phyloP scores from a whole-genome alignment of 2,113 vertebrate species.

The Eira barbara region DNA sequence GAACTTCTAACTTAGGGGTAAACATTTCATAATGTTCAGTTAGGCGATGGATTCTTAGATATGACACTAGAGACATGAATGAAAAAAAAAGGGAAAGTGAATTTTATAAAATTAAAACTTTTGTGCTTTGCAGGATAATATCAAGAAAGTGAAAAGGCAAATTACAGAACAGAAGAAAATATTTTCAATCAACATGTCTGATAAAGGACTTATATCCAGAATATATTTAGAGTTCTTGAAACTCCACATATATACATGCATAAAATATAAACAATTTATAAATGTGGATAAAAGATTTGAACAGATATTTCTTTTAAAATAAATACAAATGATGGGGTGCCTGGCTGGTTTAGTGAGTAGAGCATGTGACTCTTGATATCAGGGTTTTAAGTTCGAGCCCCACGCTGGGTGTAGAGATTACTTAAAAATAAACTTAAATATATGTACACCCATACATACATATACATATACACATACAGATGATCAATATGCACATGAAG shows the following conservation, averaged over 20 bases:
- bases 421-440: neutral
- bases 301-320: neutral
- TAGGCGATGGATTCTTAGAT: neutral
- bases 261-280: neutral
- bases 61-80: neutral
- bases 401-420: neutral
- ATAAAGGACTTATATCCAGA: neutral
- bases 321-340: neutral
- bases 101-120: neutral
- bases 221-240: neutral
- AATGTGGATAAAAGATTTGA: neutral
- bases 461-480: neutral
- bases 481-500: neutral
- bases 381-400: neutral
- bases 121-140: neutral
- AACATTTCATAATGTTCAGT: neutral
- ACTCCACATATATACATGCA: too few relatives aligned
- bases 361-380: neutral
- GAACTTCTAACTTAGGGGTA: neutral
- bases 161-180: neutral
- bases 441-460: too few relatives aligned
- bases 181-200: neutral
- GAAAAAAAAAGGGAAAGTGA: neutral
- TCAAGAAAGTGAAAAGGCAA: neutral
- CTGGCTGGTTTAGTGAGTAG: neutral